Base-by-base conservation (phyloP, 2,113 vertebrate species). In the Xenotilapia flavipinnis region DNA sequence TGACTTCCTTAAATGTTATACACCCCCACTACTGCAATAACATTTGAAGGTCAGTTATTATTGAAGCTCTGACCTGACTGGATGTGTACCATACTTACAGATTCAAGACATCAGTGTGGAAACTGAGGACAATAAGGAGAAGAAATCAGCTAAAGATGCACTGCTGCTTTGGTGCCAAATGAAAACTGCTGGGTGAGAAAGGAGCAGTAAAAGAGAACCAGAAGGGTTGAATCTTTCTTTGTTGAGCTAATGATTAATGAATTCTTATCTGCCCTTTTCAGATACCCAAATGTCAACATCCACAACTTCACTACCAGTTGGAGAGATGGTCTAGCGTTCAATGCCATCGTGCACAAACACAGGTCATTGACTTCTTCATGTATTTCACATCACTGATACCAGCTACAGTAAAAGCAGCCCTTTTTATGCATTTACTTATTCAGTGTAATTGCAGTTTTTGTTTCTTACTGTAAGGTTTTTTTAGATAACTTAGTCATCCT, bases 291-390 rank as follows among this genome's bases (percentile, higher is more conserved):
- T 81, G 98, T 99, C 93, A 98, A 98, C 53, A 97, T 99, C 70
- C 97, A 98, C 94, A 99, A 99, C 95, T 99, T 99, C 93, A 99
- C 98, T 79, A 99, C 98, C 90, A 98, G 98, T 94, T 98, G 98
- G 98, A 96, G 98, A 83, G 98, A 98, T 8, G 98, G 98, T 17
- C 95, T 99, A 90, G 98, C 98, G 70, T 99, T 99, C 96, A 99
- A 97, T 31, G 98, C 98, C 90, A 98, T 99, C 0, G 97, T 98
- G 31, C 98, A 99, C 91, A 99, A 99, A 93, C 98, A 99, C 97
- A 97, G 98, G 98, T 99, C 94, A 95, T n/a, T 91, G 82, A 92
- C 86, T 70, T 88, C 62, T 82, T 81, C 73, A 31, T 85, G 62
- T 53, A 83, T 65, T 90, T 62, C 23, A 73, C 79, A 9, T 86